Evolutionary conservation across 2,888 invertebrate genomes (phyloP), one percentile per base, ranked within the genome.

Genomic region (Cryptophagus acutangulus): DNA sequence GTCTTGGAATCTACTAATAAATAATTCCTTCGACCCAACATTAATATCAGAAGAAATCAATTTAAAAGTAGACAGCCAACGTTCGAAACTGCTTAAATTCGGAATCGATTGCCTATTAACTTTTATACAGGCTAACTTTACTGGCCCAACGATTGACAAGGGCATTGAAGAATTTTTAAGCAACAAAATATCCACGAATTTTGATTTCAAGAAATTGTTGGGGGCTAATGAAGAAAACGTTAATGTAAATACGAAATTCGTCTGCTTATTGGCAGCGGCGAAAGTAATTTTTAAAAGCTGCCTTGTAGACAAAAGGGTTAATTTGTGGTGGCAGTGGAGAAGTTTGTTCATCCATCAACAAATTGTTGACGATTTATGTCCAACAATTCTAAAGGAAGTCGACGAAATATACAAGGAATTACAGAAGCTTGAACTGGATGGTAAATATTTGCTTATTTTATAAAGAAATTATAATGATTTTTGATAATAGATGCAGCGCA

Each of bases 121-220:
- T 16, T 93, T 91, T 69, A 76, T 87, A 38, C 85, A 89, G 64
- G 74, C 74, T 37, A 93, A 93, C 69, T 92, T 88, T 78, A 82
- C 83, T 35, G 86, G 91, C 0, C 87, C 88, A 2, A 67, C 73
- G 29, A 61, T 74, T 17, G 63, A 71, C 20, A 59, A 72, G 1
- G 58, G 66, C 30, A 55, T 74, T 33, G 61, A 66, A 9, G 59
- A 72, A 20, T 73, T 73, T 52, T 59, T 76, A 12, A 66, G 67
- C 6, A 46, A 49, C 1, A 63, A 70, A 25, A 72, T 71, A 66
- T 74, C 77, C 2, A 65, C 71, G 43, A 52, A 62, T 28, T 48
- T 73, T 20, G 71, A 76, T 55, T 71, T 71, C 28, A 48, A 54
- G 26, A 55, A 62, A 13, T 58, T 67, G 46, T 62, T 82, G 13